A percentile compares a stretch with the other conserved stretches of the same genome.
phyloP scores from a whole-genome alignment of 1,140 invertebrate species.

The Limonius californicus region DNA sequence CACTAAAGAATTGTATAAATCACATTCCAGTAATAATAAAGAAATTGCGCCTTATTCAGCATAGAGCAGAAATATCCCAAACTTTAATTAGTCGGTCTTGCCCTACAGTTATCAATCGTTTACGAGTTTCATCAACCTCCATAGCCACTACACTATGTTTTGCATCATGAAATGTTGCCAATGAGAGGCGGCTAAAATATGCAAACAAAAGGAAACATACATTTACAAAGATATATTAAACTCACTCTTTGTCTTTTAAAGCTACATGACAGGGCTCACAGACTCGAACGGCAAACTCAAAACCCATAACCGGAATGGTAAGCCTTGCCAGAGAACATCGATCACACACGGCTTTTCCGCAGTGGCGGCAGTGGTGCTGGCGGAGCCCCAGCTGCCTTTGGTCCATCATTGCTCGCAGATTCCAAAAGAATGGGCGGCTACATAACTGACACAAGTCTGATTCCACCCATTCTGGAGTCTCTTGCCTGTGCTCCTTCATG shows the following conservation, averaged over 20 bases:
- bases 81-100: slow-evolving; percentile 94
- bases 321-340: slow-evolving; percentile 84
- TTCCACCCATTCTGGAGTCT: slow-evolving; percentile 94
- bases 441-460: slow-evolving; percentile 92
- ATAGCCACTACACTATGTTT: slow-evolving; percentile 88
- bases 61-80: slow-evolving; percentile 65
- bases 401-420: slow-evolving; percentile 96
- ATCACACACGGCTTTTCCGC: slow-evolving; percentile 92
- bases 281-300: slow-evolving; percentile 95
- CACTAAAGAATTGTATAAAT: slow-evolving; percentile 21
- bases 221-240: slow-evolving; percentile 30
- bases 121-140: slow-evolving; percentile 83
- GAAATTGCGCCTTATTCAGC: slow-evolving; percentile 7
- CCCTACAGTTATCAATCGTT: slow-evolving; percentile 85
- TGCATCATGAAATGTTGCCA: slow-evolving; percentile 93
- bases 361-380: slow-evolving; percentile 87
- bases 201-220: not conserved
- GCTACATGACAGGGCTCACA: slow-evolving; percentile 87
- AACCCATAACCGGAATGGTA: slow-evolving; percentile 92
- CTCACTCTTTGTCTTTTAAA: slow-evolving; percentile 82
- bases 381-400: slow-evolving; percentile 85
- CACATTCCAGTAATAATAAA: slow-evolving; percentile 16
- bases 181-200: slow-evolving; percentile 70
- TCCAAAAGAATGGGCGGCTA: slow-evolving; percentile 96
- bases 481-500: slow-evolving; percentile 74